Evolutionary conservation across 2,797 vertebrate genomes (phyloP).

Genomic region (Amblyraja radiata): DNA sequence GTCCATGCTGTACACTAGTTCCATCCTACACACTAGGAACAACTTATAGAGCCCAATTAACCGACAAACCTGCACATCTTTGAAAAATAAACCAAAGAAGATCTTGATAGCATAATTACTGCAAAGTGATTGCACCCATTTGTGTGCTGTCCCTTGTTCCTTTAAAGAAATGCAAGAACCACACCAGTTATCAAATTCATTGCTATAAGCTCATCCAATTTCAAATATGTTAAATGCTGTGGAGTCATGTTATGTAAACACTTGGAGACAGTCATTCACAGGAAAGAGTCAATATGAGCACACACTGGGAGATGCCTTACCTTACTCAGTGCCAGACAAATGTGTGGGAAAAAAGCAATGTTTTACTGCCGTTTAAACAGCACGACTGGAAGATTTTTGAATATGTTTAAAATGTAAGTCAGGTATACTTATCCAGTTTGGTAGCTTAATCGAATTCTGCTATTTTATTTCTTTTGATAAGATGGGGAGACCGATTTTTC

Average conservation of each 20-base stretch:
- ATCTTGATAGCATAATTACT: neutral
- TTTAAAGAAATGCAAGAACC: neutral
- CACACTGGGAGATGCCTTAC: neutral
- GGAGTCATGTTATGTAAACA: slow-evolving; percentile 25
- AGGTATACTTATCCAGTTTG: neutral
- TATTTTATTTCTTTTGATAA: neutral
- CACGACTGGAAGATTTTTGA: neutral
- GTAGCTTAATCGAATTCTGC: neutral
- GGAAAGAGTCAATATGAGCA: slow-evolving; percentile 8
- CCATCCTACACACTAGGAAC: no score
- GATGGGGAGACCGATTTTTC: neutral
- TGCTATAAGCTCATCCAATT: neutral
- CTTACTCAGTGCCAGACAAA: neutral
- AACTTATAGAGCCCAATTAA: no score
- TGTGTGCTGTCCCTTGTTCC: neutral
- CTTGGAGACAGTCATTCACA: neutral
- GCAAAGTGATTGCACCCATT: neutral
- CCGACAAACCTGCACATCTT: no score
- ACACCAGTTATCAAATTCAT: neutral
- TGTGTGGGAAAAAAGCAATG: neutral
- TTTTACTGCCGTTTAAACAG: neutral
- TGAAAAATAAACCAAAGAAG: neutral
- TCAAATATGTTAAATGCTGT: slow-evolving; percentile 3
- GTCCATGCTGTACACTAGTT: no score
- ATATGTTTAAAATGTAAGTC: neutral